These are phyloP conservation scores for Liodrosophila aerea DNA, from an alignment of 2,888 invertebrate genomes.

Conservation along the genomic window DNA sequence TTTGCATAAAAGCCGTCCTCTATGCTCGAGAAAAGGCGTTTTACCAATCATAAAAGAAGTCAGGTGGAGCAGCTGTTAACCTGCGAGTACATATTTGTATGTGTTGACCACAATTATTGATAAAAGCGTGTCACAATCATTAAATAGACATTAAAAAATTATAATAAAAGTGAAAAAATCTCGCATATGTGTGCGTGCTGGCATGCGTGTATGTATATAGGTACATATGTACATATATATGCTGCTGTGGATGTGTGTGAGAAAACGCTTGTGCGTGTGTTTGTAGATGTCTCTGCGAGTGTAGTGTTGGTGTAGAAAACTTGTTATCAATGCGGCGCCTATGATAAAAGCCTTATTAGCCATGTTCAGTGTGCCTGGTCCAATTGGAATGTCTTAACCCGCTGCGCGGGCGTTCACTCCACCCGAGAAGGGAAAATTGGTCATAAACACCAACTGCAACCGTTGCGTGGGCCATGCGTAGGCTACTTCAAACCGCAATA, in stretches of 20 bases:
- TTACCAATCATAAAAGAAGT: constrained; percentile 31
- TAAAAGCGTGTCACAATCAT: constrained; percentile 46
- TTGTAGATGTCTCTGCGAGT: constrained; percentile 19
- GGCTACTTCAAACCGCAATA: too few species aligned
- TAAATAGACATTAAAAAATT: constrained; percentile 49
- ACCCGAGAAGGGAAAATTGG: constrained; percentile 15
- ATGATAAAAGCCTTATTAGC: constrained; percentile 72
- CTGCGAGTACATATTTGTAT: constrained; percentile 30
- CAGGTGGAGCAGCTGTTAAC: constrained; percentile 56
- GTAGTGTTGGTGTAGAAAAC: constrained; percentile 63
- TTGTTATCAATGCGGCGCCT: constrained; percentile 76
- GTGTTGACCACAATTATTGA: constrained; percentile 42
- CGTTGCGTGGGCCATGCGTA: constrained; percentile 31
- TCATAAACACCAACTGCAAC: constrained; percentile 39
- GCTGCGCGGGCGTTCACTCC: constrained; percentile 24
- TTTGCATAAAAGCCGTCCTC: constrained; percentile 71
- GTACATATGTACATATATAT: constrained; percentile 9
- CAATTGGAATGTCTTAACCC: constrained; percentile 56
- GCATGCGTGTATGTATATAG: constrained; percentile 54
- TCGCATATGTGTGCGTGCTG: constrained; percentile 55
- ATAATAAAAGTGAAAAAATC: constrained; percentile 61
- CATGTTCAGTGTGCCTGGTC: constrained; percentile 56
- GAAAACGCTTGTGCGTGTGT: constrained; percentile 25
- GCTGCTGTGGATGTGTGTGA: constrained; percentile 23
- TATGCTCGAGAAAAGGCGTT: constrained; percentile 58